Base-by-base conservation (phyloP, 2,888 invertebrate species). In the Osmoderma eremita region DNA sequence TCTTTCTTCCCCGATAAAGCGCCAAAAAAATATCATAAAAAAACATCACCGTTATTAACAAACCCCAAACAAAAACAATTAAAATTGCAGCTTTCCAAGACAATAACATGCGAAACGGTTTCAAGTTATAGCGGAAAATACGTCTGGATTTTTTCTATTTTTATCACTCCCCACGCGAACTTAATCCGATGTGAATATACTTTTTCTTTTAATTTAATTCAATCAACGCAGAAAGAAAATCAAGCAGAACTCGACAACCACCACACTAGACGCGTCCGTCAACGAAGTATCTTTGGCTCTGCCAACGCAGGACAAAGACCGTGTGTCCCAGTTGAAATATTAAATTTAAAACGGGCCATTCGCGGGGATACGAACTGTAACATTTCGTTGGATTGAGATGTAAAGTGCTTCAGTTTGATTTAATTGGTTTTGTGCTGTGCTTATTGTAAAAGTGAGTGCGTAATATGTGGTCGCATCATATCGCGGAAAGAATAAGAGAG, bases 81-180 rank as follows among this genome's bases (percentile, higher is more conserved):
- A 56, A 13, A 42, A 41, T 22, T 56, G 22, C 18, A 17, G 42
- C 58, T 45, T 18, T 61, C 15, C 24, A 45, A 12, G 20, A 24
- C 42, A 61, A 45, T 42, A 61, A 61, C 36, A 45, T 45, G 45
- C 24, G 45, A 45, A 45, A 45, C 58, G 6, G 36, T 53, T 45
- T 61, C 30, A 30, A 1, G 30, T 30, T 30, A 30, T 30, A 30
- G 30, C 30, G 10, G 10, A 30, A 45, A 42, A 45, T 61, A 30
- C 58, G 30, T 61, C 58, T 61, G 45, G 45, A 45, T 45, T 61
- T 61, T 45, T 17, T 61, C 58, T 61, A 61, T 61, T 61, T 61
- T 45, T 30, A 18, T 45, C 13, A 18, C 17, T 30, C 50, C 58
- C 36, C 41, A 39, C 58, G 22, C 58, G 30, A 61, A 15, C 18